Evolutionary conservation across 2,888 invertebrate genomes (phyloP), one percentile per base, ranked within the genome.

Genomic region (Cerastoderma edule): DNA sequence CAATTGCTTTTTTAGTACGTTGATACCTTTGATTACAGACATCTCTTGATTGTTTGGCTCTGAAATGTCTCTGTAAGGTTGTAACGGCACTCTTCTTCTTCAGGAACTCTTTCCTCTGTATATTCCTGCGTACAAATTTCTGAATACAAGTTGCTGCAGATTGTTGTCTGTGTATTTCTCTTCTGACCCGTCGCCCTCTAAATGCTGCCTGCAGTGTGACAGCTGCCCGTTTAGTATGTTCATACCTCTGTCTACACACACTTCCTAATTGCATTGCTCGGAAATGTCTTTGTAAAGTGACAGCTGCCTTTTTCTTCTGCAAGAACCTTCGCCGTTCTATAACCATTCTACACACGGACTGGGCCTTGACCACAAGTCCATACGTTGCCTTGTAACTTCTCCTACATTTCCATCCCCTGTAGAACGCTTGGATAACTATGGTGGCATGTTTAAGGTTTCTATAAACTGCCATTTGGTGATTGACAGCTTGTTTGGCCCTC

Each of bases 61-160:
- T n/a, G 16, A 73, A 56, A n/a, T 70, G 73, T 2, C 67, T 30
- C 48, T 66, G 28, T 33, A 82, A 72, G 19, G 77, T 83, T 24
- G 83, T 80, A 19, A 63, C 60, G 16, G 86, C 75, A 69, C 89
- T 77, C 56, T 44, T 70, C 73, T 68, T 53, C 13, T 46, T n/a
- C 19, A 71, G 27, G 56, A 44, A 83, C 48, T 70, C 24, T 2
- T 57, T 27, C 46, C 74, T 64, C 8, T 70, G 46, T 8, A 69
- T n/a, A 30, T 28, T 35, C 32, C 69, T 44, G 22, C 69, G 64
- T 10, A 66, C 48, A 28, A 8, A 16, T 60, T 39, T 28, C 76
- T 88, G 86, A 33, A 88, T 80, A 16, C 46, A 50, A 13, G 80
- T 39, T 22, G 73, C 83, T 56, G 82, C 78, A n/a, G 33, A 16